These are phyloP conservation scores for Anomalospiza imberbis DNA, from an alignment of 2,797 vertebrate genomes.

Conservation along the genomic window DNA sequence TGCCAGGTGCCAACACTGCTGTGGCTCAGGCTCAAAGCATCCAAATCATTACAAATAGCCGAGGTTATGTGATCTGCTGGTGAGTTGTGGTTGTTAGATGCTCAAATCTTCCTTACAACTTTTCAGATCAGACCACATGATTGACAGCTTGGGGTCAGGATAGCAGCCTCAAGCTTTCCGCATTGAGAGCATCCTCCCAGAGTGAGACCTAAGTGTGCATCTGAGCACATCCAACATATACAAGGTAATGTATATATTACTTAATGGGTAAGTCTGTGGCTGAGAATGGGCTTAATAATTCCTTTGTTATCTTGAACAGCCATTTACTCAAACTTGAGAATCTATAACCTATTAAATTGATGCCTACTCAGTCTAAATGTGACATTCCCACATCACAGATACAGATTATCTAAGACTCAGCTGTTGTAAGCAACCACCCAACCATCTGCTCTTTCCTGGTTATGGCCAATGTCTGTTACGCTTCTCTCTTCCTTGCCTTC, in stretches of 20 bases:
- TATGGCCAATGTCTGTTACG: background rate
- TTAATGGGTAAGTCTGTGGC: background rate
- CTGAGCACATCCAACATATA: background rate
- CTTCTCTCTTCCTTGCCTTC: background rate
- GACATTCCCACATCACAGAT: background rate
- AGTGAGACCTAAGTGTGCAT: background rate
- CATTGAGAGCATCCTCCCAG: background rate
- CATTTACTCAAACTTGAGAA: background rate
- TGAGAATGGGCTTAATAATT: background rate
- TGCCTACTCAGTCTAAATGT: background rate
- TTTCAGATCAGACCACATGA: conserved; percentile 5
- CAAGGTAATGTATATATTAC: no score
- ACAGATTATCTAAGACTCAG: background rate
- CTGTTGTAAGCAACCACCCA: background rate
- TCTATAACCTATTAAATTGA: background rate
- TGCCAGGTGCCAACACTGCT: background rate
- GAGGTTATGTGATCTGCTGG: background rate
- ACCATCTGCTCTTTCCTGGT: background rate
- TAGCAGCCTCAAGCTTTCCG: background rate
- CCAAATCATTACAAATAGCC: background rate
- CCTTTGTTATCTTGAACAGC: background rate
- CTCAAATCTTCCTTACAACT: background rate
- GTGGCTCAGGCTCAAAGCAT: background rate
- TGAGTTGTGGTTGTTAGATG: background rate
- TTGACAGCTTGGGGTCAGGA: background rate